These are phyloP conservation scores for Calidris pygmaea DNA, from an alignment of 2,113 vertebrate species.

Conservation along the genomic window DNA sequence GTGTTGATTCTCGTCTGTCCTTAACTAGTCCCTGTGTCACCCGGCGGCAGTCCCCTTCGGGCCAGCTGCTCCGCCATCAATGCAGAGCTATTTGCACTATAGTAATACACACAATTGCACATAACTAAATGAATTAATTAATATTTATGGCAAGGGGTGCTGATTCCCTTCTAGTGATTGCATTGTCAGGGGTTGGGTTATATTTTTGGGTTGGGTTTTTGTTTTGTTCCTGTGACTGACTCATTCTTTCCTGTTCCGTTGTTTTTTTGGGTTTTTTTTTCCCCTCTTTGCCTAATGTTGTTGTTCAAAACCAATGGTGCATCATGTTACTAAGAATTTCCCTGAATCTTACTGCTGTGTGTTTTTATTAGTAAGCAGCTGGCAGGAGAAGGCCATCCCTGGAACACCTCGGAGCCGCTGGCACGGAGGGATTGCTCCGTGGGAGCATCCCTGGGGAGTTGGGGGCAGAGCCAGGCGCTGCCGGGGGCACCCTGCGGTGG, in stretches of 20 bases:
- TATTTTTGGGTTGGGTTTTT: slow-evolving; percentile 18
- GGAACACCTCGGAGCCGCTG: not conserved
- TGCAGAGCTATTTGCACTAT: slow-evolving; percentile 69
- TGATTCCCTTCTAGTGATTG: not conserved
- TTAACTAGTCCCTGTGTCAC: slow-evolving; percentile 48
- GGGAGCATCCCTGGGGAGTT: not conserved
- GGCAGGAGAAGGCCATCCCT: not conserved
- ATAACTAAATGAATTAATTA: slow-evolving; percentile 31
- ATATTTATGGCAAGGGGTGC: slow-evolving; percentile 6
- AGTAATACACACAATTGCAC: slow-evolving; percentile 60
- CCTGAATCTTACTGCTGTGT: not conserved
- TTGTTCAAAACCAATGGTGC: slow-evolving; percentile 6
- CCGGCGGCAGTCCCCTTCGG: not conserved
- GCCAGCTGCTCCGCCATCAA: not conserved
- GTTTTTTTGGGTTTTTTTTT: not conserved
- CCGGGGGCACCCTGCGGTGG: accelerated
- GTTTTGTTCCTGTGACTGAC: slow-evolving; percentile 24
- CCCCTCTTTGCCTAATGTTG: not conserved
- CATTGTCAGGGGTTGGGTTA: slow-evolving; percentile 17
- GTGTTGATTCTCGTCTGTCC: slow-evolving; percentile 34
- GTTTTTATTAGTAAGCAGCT: not conserved
- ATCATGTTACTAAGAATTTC: slow-evolving; percentile 49
- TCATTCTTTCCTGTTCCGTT: slow-evolving; percentile 2
- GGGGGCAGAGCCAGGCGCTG: not conserved
- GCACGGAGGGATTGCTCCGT: not conserved